These are phyloP conservation scores for Coccyzus lansbergi DNA, from an alignment of 2,797 vertebrate species.

Conservation along the genomic window DNA sequence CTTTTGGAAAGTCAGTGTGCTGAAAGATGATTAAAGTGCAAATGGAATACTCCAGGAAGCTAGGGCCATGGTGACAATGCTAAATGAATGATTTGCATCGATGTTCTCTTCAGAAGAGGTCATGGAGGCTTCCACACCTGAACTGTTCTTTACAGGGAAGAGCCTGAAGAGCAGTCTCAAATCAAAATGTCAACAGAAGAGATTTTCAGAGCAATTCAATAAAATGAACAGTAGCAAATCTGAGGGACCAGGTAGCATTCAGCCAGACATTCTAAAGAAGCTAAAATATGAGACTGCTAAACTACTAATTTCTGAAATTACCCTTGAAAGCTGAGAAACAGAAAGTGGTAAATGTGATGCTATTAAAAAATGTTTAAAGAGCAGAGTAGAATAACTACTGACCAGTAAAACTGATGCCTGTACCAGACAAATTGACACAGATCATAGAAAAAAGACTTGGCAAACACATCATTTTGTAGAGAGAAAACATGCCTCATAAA, in stretches of 20 bases:
- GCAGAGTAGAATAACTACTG: slow-evolving; percentile 43
- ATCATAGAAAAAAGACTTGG: slow-evolving; percentile 48
- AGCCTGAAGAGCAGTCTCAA: slow-evolving; percentile 14
- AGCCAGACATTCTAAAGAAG: slow-evolving; percentile 39
- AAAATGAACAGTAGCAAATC: slow-evolving; percentile 16
- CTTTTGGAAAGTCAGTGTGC: slow-evolving; percentile 41
- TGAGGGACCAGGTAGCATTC: slow-evolving; percentile 48
- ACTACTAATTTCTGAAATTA: slow-evolving; percentile 53
- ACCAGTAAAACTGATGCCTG: slow-evolving; percentile 65
- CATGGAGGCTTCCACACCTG: not conserved
- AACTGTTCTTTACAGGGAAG: not conserved
- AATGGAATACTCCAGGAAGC: slow-evolving; percentile 50
- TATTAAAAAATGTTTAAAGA: slow-evolving; percentile 12
- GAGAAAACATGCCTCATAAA: slow-evolving; percentile 35
- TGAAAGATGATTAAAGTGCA: slow-evolving; percentile 58
- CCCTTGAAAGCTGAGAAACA: slow-evolving; percentile 23
- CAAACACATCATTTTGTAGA: slow-evolving; percentile 52
- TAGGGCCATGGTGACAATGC: not conserved
- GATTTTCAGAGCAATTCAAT: slow-evolving; percentile 43
- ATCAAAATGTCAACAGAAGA: not conserved
- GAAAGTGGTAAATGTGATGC: not conserved
- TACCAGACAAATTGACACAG: slow-evolving; percentile 38
- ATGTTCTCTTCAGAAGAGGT: slow-evolving; percentile 41
- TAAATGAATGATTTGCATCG: slow-evolving; percentile 47
- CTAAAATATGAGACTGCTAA: slow-evolving; percentile 42